Conservation (phyloP, 2,888 invertebrate genomes). For the Deilephila elpenor region DNA sequence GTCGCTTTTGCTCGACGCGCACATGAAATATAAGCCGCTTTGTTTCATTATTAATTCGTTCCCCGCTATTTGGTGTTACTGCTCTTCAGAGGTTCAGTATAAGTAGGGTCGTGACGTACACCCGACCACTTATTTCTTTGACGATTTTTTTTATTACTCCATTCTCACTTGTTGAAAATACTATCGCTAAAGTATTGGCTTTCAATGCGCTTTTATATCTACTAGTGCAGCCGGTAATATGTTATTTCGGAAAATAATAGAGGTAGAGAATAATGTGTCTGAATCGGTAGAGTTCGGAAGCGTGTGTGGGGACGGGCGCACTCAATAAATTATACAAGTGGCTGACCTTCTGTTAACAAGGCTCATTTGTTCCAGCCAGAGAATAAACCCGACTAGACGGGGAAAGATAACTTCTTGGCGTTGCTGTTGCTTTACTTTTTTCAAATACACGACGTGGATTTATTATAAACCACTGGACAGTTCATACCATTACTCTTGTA, state of each 20-base stretch:
- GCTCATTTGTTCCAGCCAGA: conserved; percentile 63
- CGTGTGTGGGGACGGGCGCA: conserved; percentile 39
- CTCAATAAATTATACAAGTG: conserved; percentile 69
- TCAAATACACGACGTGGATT: conserved; percentile 34
- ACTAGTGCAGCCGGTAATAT: conserved; percentile 26
- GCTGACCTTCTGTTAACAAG: conserved; percentile 70
- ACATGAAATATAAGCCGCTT: conserved; percentile 69
- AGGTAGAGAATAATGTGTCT: conserved; percentile 14
- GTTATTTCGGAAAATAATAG: conserved; percentile 31
- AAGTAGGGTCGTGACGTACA: conserved; percentile 69
- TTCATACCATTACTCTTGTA: background rate
- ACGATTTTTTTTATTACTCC: conserved; percentile 52
- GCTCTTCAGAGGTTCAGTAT: conserved; percentile 71
- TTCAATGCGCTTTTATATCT: conserved; percentile 30
- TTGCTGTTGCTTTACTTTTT: conserved; percentile 41
- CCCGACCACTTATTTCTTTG: conserved; percentile 62
- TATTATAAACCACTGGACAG: conserved; percentile 15
- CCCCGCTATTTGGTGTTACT: conserved; percentile 81
- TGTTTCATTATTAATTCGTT: conserved; percentile 78
- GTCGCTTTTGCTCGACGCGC: conserved; percentile 62
- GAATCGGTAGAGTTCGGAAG: conserved; percentile 9
- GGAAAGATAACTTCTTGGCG: conserved; percentile 49
- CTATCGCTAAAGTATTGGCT: conserved; percentile 19
- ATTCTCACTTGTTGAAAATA: conserved; percentile 38
- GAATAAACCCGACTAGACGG: conserved; percentile 52